Evolutionary conservation across 2,888 invertebrate genomes (phyloP), one percentile per base, ranked within the genome.

Genomic region (Alcis repandata): DNA sequence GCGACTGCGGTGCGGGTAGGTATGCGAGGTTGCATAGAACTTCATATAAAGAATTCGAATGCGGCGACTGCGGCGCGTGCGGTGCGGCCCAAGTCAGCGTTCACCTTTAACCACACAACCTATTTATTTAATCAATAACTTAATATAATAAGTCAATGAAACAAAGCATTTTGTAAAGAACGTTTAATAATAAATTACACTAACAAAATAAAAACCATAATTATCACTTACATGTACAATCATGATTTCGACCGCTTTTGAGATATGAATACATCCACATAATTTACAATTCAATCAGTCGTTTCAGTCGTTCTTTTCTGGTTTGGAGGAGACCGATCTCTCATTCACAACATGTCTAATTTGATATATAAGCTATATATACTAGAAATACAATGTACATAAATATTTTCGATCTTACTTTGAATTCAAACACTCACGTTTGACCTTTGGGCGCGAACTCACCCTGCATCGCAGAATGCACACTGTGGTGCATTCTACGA

Each of bases 161-260:
- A 51, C 13, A 51, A 19, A 9, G n/a, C 20, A 7, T 53, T 53
- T 15, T 22, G 53, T 40, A 40, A 22, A 53, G 27, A 40, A 58
- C 51, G 19, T 70, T 65, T 71, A 63, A 65, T 71, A 43, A 71
- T 71, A 67, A 69, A 66, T 69, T 63, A 68, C 40, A 10, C 61
- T 68, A 63, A 59, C 36, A 19, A 54, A 43, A 19, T 32, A 32
- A n/a, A 45, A 56, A 56, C 19, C 43, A 33, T 54, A 41, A 41
- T 54, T 13, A 33, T 43, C 32, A 40, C 51, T 59, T 52, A 51
- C 15, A 15, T 13, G 13, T 59, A 66, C 32, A 36, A 19, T 27
- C n/a, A 46, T 52, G 46, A 61, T 58, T 67, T 59, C 41, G 32
- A 63, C 49, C 40, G 33, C 51, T 19, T 59, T 60, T 63, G 33